Evolutionary conservation across 2,797 vertebrate genomes (phyloP).

Genomic region (Anguilla megastoma): DNA sequence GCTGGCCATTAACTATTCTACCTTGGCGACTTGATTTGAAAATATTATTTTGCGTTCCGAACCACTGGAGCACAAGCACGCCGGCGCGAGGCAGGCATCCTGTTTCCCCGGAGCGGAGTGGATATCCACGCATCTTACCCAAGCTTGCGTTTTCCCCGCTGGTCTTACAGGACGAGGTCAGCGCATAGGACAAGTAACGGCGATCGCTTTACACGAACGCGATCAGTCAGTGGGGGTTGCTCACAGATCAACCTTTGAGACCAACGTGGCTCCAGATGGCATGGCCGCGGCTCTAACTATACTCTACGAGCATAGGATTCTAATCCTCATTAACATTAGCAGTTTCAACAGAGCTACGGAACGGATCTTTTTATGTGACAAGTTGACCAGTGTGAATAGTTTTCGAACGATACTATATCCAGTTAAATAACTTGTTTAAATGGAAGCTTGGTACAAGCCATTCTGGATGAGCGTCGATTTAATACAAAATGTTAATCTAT

Average conservation of each 20-base stretch:
- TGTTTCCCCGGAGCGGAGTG: slow-evolving; percentile 2
- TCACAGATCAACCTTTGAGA: not conserved
- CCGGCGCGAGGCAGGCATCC: not conserved
- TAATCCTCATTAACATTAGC: not conserved
- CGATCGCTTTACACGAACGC: not conserved
- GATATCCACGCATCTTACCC: not conserved
- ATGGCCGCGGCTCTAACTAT: not conserved
- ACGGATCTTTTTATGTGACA: too few relatives aligned
- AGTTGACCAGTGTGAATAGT: too few relatives aligned
- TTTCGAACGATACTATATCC: too few relatives aligned
- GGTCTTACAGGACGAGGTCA: not conserved
- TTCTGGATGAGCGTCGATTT: too few relatives aligned
- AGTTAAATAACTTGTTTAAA: too few relatives aligned
- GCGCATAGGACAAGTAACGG: too few relatives aligned
- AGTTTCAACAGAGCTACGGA: not conserved
- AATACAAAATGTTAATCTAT: too few relatives aligned
- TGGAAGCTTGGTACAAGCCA: too few relatives aligned
- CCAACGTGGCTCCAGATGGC: not conserved
- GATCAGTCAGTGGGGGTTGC: not conserved
- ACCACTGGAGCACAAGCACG: not conserved
- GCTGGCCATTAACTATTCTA: slow-evolving; percentile 35
- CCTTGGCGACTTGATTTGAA: not conserved
- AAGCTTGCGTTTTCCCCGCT: not conserved
- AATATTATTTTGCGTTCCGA: slow-evolving; percentile 27
- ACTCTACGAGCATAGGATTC: not conserved